Conservation (phyloP, 2,797 vertebrate genomes). For the Otolemur crassicaudatus region DNA sequence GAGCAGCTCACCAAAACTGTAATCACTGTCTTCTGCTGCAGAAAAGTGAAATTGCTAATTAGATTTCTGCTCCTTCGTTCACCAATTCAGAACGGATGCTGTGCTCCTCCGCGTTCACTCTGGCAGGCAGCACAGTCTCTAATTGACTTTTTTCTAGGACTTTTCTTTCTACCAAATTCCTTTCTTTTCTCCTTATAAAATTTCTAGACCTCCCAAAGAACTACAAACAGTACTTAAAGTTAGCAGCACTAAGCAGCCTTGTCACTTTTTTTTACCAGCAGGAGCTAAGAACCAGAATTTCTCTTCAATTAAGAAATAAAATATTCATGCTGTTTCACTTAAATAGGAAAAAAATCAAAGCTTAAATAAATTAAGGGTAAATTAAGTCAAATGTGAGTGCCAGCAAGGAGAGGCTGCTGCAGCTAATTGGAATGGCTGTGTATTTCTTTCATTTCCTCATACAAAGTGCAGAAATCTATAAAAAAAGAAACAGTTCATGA, state of each 20-base stretch:
- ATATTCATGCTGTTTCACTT: constrained; percentile 47
- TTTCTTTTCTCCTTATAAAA: constrained; percentile 48
- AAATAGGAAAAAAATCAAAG: constrained; percentile 38
- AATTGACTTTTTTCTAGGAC: constrained; percentile 64
- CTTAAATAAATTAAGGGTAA: constrained; percentile 64
- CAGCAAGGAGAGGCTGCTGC: background rate
- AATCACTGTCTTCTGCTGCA: constrained; percentile 68
- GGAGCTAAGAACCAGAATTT: constrained; percentile 47
- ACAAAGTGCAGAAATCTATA: background rate
- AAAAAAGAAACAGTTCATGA: background rate
- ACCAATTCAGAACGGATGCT: constrained; percentile 40
- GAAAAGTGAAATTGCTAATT: constrained; percentile 63
- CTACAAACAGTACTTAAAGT: constrained; percentile 62
- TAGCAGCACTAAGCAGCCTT: constrained; percentile 54
- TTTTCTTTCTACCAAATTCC: constrained; percentile 54
- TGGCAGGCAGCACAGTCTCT: constrained; percentile 61
- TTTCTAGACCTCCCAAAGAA: constrained; percentile 63
- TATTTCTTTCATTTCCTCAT: background rate
- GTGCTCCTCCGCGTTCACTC: background rate
- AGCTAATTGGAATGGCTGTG: background rate
- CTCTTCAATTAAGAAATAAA: constrained; percentile 72
- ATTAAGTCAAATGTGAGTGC: constrained; percentile 53
- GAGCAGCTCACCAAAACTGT: constrained; percentile 57
- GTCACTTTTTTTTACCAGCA: constrained; percentile 58
- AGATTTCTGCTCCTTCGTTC: constrained; percentile 51